A percentile compares a stretch with the other conserved stretches of the same genome.
Evolutionary conservation across 2,113 vertebrate species (phyloP).

Genomic region (Zosterops pallidus): DNA sequence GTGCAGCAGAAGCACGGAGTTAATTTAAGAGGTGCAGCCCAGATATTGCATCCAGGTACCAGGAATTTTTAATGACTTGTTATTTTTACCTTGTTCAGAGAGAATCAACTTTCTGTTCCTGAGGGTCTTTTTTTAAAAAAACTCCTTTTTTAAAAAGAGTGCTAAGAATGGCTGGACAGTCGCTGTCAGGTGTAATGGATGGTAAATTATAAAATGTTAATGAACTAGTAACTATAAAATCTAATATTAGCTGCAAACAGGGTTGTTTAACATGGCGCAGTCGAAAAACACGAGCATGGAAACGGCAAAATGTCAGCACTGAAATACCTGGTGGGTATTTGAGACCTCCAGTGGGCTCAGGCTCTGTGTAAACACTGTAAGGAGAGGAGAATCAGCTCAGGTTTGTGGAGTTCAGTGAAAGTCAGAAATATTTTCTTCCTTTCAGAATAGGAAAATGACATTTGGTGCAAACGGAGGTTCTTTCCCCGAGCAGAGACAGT

Average conservation of each 20-base stretch:
- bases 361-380: conserved; percentile 45
- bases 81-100: conserved; percentile 26
- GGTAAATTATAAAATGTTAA: conserved; percentile 48
- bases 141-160: neutral
- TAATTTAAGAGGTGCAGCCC: conserved; percentile 44
- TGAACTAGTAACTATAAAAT: conserved; percentile 22
- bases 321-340: conserved; percentile 45
- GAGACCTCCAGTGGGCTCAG: conserved; percentile 35
- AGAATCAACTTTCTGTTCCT: conserved; percentile 24
- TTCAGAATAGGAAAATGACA: conserved; percentile 66
- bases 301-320: conserved; percentile 52
- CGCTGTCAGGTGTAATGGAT: conserved; percentile 17
- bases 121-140: neutral
- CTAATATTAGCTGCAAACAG: conserved; percentile 20
- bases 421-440: conserved; percentile 59
- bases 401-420: conserved; percentile 53
- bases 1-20: neutral
- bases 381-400: neutral
- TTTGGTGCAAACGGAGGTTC: conserved; percentile 65
- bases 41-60: conserved; percentile 32
- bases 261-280: neutral
- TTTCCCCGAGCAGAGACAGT: conserved; percentile 64
- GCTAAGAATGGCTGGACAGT: conserved; percentile 30
- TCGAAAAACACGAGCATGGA: neutral
- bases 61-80: conserved; percentile 40